phyloP scores from a whole-genome alignment of 2,113 vertebrate genomes.

The Oreocharis arfaki region DNA sequence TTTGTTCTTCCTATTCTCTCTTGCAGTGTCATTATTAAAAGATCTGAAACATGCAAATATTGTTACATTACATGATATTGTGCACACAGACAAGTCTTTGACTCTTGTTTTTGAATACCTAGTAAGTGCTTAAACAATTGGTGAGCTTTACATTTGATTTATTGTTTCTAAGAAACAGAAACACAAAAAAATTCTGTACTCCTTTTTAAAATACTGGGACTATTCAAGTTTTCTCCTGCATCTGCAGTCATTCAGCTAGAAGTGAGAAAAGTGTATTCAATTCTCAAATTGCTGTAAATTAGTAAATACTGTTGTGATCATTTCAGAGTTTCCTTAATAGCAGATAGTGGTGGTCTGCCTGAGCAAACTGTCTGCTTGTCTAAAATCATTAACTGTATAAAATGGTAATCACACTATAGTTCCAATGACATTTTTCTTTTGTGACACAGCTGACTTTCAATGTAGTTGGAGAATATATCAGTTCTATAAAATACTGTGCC shows the following conservation, averaged over 20 bases:
- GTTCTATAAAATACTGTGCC: neutral
- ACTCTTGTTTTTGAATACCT: slow-evolving; percentile 98
- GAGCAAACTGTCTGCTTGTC: neutral
- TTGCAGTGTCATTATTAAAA: slow-evolving; percentile 92
- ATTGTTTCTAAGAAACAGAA: neutral
- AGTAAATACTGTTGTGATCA: neutral
- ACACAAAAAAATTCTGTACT: neutral
- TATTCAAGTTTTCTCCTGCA: neutral
- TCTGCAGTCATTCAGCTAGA: neutral
- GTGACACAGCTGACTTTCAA: neutral
- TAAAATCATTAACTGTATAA: neutral
- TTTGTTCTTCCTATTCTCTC: slow-evolving; percentile 38
- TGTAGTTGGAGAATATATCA: neutral
- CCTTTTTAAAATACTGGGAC: neutral
- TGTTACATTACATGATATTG: slow-evolving; percentile 96
- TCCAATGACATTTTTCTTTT: neutral
- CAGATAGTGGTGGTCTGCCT: neutral
- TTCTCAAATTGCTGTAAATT: neutral
- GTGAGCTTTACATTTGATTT: neutral
- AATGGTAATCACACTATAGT: neutral
- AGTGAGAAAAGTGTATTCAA: neutral
- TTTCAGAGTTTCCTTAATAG: neutral
- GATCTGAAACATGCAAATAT: slow-evolving; percentile 99
- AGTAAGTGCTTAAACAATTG: slow-evolving; percentile 73
- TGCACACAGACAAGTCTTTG: slow-evolving; percentile 98